Percentiles rank a stretch among this genome's conserved stretches.
phyloP scores from a whole-genome alignment of 2,797 vertebrate species.

The Enteromius radiatus region DNA sequence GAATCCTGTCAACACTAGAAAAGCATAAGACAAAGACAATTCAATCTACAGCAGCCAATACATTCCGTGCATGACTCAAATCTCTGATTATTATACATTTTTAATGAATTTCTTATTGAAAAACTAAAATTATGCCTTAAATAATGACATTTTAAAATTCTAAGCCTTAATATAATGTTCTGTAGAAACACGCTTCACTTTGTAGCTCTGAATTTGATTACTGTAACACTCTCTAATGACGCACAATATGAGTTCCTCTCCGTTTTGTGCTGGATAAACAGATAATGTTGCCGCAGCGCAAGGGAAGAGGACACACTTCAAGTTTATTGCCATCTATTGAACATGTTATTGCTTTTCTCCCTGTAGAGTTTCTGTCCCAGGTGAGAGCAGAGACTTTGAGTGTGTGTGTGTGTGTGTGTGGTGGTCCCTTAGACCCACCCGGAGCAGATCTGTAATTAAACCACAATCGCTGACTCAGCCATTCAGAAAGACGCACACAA shows the following conservation, averaged over 20 bases:
- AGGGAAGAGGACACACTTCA: constrained; percentile 75
- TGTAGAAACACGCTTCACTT: constrained; percentile 36
- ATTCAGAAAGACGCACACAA: constrained; percentile 32
- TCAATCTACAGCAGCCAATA: constrained; percentile 53
- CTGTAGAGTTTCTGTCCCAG: constrained; percentile 62
- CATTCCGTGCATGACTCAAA: constrained; percentile 32
- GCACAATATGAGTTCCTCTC: constrained; percentile 73
- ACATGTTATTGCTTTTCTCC: constrained; percentile 75
- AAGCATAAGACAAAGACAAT: constrained; percentile 61
- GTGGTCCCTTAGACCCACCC: constrained; percentile 59
- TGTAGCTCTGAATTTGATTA: constrained; percentile 72
- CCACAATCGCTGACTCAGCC: constrained; percentile 77
- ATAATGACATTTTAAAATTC: constrained; percentile 70
- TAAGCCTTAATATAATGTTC: constrained; percentile 64
- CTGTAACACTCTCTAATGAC: constrained; percentile 67
- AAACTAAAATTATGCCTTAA: constrained; percentile 74
- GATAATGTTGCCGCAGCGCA: constrained; percentile 73
- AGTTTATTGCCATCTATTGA: constrained; percentile 77
- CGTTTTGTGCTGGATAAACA: constrained; percentile 74
- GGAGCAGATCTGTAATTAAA: constrained; percentile 77
- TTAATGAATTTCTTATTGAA: constrained; percentile 81
- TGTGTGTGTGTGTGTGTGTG: constrained; percentile 26
- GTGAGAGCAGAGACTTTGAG: constrained; percentile 71
- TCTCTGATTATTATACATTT: constrained; percentile 73
- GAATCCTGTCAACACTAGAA: constrained; percentile 53